Evolutionary conservation across 2,797 vertebrate genomes (phyloP).

Genomic region (Myotis planiceps): DNA sequence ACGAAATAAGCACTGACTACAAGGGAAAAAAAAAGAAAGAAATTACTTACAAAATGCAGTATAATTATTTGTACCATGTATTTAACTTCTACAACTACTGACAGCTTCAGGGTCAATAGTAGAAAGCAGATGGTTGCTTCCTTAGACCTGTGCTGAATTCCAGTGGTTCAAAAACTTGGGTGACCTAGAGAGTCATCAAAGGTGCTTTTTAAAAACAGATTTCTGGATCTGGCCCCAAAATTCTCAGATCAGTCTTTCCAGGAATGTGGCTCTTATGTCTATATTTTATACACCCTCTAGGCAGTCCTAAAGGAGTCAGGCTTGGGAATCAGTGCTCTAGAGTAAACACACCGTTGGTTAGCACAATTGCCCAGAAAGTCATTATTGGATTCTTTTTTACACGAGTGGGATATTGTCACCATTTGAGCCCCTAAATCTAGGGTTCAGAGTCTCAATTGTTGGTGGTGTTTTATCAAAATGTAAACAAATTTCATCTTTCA

Average conservation of each 20-base stretch:
- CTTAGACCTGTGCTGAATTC: background rate
- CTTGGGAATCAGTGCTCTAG: background rate
- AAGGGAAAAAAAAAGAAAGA: background rate
- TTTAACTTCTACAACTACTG: background rate
- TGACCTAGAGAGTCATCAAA: background rate
- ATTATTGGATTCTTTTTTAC: background rate
- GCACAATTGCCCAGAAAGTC: background rate
- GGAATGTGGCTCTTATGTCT: background rate
- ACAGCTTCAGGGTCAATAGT: background rate
- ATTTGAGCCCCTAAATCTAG: background rate
- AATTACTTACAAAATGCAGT: background rate
- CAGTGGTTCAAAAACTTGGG: background rate
- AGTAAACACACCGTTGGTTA: background rate
- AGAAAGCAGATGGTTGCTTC: background rate
- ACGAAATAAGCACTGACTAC: background rate
- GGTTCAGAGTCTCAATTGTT: background rate
- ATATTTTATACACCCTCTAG: background rate
- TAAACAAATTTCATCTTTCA: slow-evolving; percentile 8
- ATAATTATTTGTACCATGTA: background rate
- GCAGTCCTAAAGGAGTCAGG: background rate
- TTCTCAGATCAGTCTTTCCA: background rate
- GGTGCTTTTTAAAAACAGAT: background rate
- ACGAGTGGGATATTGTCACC: background rate
- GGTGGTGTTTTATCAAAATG: background rate
- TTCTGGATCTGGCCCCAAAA: background rate